Percentiles rank a stretch among this genome's conserved stretches.
These are phyloP conservation scores for Zoanthus sansibaricus DNA, from an alignment of 92 coral and sea anemone species.

Conservation along the genomic window DNA sequence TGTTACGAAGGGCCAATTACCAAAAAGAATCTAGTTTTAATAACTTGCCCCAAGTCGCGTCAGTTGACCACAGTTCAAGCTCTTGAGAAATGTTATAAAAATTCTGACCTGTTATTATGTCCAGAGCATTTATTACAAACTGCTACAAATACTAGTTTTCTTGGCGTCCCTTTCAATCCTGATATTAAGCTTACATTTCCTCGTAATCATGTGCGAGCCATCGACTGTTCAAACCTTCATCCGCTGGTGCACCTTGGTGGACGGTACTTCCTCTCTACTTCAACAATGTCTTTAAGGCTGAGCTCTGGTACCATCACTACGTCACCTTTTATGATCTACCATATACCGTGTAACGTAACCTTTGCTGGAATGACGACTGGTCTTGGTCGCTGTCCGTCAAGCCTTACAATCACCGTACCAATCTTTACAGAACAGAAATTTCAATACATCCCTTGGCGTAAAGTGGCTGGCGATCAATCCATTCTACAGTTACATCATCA, in stretches of 20 bases:
- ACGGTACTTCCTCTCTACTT: background rate
- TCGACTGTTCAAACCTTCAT: constrained; percentile 2
- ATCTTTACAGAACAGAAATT: constrained; percentile 27
- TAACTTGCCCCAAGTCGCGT: constrained; percentile 37
- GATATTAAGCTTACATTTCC: constrained; percentile 29
- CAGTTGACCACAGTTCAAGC: constrained; percentile 11
- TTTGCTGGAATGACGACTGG: constrained; percentile 50
- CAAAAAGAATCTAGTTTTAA: background rate
- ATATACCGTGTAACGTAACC: constrained; percentile 60
- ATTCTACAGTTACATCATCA: background rate
- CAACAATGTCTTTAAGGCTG: background rate
- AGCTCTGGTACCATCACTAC: constrained; percentile 41
- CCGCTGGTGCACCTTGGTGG: constrained; percentile 13
- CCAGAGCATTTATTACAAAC: background rate
- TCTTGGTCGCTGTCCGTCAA: constrained; percentile 45
- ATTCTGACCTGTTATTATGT: background rate
- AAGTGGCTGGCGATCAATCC: background rate
- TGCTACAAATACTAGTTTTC: constrained; percentile 12
- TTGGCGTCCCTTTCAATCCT: constrained; percentile 59
- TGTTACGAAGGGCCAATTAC: constrained; percentile 50
- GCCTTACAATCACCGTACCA: constrained; percentile 43
- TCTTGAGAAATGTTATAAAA: constrained; percentile 49
- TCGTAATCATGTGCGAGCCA: constrained; percentile 39
- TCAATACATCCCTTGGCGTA: constrained; percentile 47
- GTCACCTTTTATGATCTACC: constrained; percentile 52